Conservation (phyloP, 2,113 vertebrate species). For the Carassius carassius region DNA sequence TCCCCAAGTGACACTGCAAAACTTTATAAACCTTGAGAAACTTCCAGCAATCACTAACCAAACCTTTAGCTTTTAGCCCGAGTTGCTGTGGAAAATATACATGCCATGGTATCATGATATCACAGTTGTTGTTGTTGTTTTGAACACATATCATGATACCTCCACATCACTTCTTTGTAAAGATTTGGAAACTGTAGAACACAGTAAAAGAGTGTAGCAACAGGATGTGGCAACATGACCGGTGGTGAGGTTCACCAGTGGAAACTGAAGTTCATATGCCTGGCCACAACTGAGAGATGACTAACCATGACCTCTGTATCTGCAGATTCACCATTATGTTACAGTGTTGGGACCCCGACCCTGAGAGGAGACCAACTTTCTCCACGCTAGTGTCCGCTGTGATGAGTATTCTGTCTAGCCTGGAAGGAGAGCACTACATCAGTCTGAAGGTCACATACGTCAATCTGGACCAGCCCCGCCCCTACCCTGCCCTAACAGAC, state of each 20-base stretch:
- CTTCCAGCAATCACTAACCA: background rate
- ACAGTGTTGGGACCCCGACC: constrained; percentile 84
- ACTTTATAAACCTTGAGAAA: background rate
- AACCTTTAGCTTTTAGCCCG: background rate
- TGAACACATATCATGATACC: no score
- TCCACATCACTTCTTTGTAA: background rate
- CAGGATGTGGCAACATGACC: constrained; percentile 1
- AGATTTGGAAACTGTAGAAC: background rate
- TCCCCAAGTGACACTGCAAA: background rate
- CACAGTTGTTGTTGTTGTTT: no score
- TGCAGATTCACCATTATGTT: constrained; percentile 86
- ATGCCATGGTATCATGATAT: no score
- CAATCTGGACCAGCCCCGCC: constrained; percentile 77
- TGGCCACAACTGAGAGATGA: background rate
- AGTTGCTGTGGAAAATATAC: background rate
- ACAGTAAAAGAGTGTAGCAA: background rate
- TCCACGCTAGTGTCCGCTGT: constrained; percentile 75
- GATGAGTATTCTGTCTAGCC: constrained; percentile 69
- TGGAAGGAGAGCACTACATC: constrained; percentile 90
- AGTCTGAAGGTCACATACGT: constrained; percentile 84
- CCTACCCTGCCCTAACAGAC: constrained; percentile 63
- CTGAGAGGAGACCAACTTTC: constrained; percentile 83
- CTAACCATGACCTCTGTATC: background rate
- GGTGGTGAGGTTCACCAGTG: background rate
- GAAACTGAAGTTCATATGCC: background rate